Evolutionary conservation across 2,888 invertebrate genomes (phyloP).

Genomic region (Coecobrya sp.): DNA sequence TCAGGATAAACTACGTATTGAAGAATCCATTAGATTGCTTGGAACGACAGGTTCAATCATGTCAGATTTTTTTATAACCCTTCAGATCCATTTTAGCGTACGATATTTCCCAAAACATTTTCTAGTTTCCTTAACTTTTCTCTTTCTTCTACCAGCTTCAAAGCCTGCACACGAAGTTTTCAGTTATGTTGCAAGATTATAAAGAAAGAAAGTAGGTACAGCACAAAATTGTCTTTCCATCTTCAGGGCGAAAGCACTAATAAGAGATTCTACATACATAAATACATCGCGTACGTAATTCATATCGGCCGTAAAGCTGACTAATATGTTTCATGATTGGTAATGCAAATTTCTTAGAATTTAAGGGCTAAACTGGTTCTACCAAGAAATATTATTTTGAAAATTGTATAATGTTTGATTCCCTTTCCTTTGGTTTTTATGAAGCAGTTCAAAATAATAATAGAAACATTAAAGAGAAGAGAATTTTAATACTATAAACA

Average conservation of each 20-base stretch:
- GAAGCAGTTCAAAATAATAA: too few species aligned
- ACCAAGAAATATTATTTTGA: too few species aligned
- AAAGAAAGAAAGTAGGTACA: neutral
- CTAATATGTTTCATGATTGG: too few species aligned
- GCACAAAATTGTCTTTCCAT: neutral
- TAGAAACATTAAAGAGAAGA: too few species aligned
- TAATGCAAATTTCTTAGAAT: too few species aligned
- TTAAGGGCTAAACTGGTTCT: too few species aligned
- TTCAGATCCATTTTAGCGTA: constrained; percentile 68
- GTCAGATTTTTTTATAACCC: constrained; percentile 77
- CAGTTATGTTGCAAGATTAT: constrained; percentile 14
- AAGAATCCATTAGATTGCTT: constrained; percentile 75
- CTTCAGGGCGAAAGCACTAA: neutral
- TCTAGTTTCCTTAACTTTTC: constrained; percentile 31
- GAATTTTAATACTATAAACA: too few species aligned
- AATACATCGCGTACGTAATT: neutral
- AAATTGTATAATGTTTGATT: too few species aligned
- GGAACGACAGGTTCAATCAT: constrained; percentile 76
- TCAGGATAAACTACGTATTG: constrained; percentile 35
- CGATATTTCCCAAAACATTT: constrained; percentile 61
- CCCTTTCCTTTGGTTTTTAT: too few species aligned
- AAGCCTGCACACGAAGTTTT: neutral
- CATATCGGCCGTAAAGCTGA: neutral
- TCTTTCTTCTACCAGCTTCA: neutral
- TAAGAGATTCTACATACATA: neutral